Conservation (phyloP, 2,888 invertebrate genomes). For the Eurytoma adleriae region DNA sequence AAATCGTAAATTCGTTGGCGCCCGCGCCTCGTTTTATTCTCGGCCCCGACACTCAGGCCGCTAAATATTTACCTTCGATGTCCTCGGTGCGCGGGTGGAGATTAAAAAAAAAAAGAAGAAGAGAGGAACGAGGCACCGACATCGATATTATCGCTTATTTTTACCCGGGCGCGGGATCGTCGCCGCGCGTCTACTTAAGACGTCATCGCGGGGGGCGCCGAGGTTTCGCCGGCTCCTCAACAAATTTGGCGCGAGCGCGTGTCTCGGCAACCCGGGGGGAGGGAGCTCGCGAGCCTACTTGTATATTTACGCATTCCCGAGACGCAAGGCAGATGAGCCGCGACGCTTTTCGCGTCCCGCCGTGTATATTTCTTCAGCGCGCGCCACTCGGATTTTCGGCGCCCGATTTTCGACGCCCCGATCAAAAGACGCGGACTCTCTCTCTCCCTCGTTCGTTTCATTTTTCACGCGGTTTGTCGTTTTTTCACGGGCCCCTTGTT, state of each 20-base stretch:
- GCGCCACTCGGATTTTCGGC: slow-evolving; percentile 60
- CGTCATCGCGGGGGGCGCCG: slow-evolving; percentile 35
- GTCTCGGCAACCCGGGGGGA: background rate
- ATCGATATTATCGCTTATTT: slow-evolving; percentile 46
- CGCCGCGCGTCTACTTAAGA: slow-evolving; percentile 41
- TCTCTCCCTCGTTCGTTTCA: background rate
- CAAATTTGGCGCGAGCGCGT: slow-evolving; percentile 24
- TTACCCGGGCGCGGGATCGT: slow-evolving; percentile 37
- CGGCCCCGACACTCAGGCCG: slow-evolving; percentile 44
- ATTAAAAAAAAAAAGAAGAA: background rate
- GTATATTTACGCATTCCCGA: slow-evolving; percentile 75
- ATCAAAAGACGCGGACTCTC: slow-evolving; percentile 18
- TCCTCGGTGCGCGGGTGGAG: slow-evolving; percentile 37
- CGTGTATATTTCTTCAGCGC: slow-evolving; percentile 73
- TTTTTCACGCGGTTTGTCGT: background rate
- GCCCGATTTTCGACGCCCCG: slow-evolving; percentile 21
- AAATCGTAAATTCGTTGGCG: slow-evolving; percentile 52
- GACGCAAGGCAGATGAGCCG: slow-evolving; percentile 73
- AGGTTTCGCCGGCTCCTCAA: slow-evolving; percentile 60
- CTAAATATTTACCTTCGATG: slow-evolving; percentile 55
- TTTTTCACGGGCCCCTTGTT: slow-evolving; percentile 29
- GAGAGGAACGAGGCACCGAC: slow-evolving; percentile 20
- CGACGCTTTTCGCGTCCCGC: slow-evolving; percentile 72
- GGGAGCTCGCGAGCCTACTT: slow-evolving; percentile 58
- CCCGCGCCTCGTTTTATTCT: slow-evolving; percentile 47